Conservation (phyloP, 2,888 invertebrate species). For the Girardia tigrina region DNA sequence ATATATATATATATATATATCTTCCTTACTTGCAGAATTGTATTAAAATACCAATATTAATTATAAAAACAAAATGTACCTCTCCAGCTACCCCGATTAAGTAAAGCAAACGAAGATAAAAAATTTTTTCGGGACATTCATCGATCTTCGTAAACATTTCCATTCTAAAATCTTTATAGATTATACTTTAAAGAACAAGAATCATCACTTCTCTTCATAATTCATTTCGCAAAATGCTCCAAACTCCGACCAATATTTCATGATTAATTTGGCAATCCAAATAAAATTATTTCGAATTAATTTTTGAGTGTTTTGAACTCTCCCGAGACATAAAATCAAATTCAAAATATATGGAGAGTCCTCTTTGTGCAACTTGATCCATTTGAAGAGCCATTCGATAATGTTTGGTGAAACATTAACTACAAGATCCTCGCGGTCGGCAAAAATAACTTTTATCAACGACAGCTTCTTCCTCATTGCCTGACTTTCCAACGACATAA, state of each 20-base stretch:
- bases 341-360: conserved; percentile 9
- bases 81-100: conserved; percentile 11
- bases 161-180: not conserved
- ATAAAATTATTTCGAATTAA: conserved; percentile 9
- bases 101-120: not conserved
- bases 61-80: not conserved
- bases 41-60: too few species aligned
- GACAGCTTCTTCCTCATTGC: not conserved
- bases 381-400: conserved; percentile 5
- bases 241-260: conserved; percentile 19
- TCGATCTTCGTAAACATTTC: not conserved
- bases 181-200: not conserved
- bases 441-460: not conserved
- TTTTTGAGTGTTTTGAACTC: not conserved
- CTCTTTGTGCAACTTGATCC: not conserved
- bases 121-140: not conserved
- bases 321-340: conserved; percentile 10
- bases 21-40: too few species aligned
- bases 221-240: not conserved
- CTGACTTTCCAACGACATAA: not conserved
- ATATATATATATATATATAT: too few species aligned
- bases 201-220: not conserved
- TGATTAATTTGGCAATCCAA: conserved; percentile 17
- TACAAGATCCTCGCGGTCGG: not conserved
- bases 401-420: not conserved